Percentiles rank a stretch among this genome's conserved stretches.
Conservation (phyloP, 2,113 vertebrate genomes). For the Atractosteus spatula region DNA sequence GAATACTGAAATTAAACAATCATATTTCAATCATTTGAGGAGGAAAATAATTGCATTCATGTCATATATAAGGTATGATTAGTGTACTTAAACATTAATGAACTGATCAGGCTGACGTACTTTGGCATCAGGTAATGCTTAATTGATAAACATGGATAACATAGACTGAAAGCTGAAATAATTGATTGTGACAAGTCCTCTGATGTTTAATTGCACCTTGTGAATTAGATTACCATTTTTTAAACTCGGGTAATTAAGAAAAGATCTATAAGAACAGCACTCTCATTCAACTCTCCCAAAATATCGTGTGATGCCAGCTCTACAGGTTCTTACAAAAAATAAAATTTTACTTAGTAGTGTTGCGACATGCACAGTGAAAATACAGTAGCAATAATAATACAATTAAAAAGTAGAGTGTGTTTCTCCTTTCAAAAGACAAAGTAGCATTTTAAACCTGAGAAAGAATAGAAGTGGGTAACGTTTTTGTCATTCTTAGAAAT, state of each 20-base stretch:
- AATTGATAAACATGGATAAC: conserved; percentile 37
- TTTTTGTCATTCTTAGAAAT: no score
- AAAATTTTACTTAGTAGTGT: no score
- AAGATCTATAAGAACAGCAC: conserved; percentile 59
- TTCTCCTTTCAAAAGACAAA: no score
- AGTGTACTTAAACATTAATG: conserved; percentile 53
- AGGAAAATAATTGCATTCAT: no score
- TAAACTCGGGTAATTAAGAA: conserved; percentile 68
- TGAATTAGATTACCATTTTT: conserved; percentile 71
- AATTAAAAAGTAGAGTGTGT: no score
- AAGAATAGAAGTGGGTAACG: no score
- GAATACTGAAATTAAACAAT: no score
- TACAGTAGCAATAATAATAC: no score
- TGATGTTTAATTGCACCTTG: conserved; percentile 68
- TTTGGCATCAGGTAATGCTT: conserved; percentile 48
- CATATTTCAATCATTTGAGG: no score
- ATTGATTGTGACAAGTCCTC: conserved; percentile 71
- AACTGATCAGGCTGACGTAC: conserved; percentile 58
- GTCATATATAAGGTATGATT: conserved; percentile 42
- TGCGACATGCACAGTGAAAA: no score
- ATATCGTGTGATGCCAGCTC: conserved; percentile 50
- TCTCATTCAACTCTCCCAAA: conserved; percentile 61
- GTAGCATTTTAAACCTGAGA: no score
- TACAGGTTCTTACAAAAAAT: no score
- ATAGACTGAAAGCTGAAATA: conserved; percentile 65